Percentiles rank a stretch among this genome's conserved stretches.
phyloP scores from a whole-genome alignment of 1,140 invertebrate species.

The Eueides isabella region DNA sequence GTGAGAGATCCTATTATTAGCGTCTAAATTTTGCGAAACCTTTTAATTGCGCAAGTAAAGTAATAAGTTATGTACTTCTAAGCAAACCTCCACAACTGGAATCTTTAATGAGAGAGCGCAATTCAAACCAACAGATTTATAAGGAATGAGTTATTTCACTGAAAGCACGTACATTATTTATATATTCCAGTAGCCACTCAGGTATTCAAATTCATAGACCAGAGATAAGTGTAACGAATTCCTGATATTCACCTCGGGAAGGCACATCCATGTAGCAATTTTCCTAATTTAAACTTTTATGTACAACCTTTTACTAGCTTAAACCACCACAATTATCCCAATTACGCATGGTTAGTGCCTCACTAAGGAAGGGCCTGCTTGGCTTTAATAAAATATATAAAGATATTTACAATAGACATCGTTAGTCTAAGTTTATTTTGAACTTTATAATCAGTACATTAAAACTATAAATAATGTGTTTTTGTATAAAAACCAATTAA shows the following conservation, averaged over 20 bases:
- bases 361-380: not conserved
- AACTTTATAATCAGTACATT: not conserved
- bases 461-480: not conserved
- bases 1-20: not conserved
- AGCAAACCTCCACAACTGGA: constrained; percentile 61
- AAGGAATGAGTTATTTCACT: constrained; percentile 75
- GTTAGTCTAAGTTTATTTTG: not conserved
- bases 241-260: constrained; percentile 51
- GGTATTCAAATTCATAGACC: constrained; percentile 69
- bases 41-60: constrained; percentile 68
- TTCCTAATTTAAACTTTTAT: constrained; percentile 37
- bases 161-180: constrained; percentile 67
- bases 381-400: constrained; percentile 12
- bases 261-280: constrained; percentile 33
- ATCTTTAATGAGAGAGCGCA: constrained; percentile 75
- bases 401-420: constrained; percentile 14
- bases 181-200: constrained; percentile 69
- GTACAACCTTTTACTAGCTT: constrained; percentile 17
- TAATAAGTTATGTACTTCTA: constrained; percentile 77
- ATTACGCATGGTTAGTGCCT: not conserved
- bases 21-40: constrained; percentile 57
- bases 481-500: not conserved
- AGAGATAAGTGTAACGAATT: constrained; percentile 65
- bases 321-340: constrained; percentile 15
- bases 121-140: constrained; percentile 79